These are phyloP conservation scores for Dendrocopos noguchii DNA, from an alignment of 2,113 vertebrate genomes.

Conservation along the genomic window DNA sequence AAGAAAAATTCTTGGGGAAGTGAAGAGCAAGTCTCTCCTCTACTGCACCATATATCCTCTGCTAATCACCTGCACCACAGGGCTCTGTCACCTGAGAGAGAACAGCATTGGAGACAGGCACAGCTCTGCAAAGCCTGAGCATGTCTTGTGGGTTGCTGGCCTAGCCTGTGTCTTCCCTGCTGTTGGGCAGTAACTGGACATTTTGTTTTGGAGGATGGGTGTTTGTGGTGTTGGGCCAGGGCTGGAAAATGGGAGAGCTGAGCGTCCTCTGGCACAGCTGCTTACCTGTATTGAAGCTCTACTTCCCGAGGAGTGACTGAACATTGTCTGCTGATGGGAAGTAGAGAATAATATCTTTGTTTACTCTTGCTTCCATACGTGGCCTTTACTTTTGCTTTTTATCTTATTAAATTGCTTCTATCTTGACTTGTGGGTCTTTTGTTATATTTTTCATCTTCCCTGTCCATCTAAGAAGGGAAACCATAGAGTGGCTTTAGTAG, in stretches of 20 bases:
- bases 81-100: neutral
- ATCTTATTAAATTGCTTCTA: no score
- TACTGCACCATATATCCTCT: accelerated
- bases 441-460: no score
- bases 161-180: neutral
- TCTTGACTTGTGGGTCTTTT: no score
- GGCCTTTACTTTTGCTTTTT: no score
- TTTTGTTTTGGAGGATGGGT: neutral
- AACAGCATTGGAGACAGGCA: neutral
- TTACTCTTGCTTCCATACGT: no score
- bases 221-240: neutral
- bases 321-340: no score
- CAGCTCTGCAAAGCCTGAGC: neutral
- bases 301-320: no score
- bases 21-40: neutral
- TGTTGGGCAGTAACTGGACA: neutral
- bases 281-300: no score
- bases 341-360: no score
- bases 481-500: no score
- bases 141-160: neutral
- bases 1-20: neutral
- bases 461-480: no score
- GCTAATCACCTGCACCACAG: neutral
- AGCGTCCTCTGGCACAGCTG: no score
- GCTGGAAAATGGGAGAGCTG: neutral